Evolutionary conservation across 1,140 invertebrate genomes (phyloP).

Genomic region (Temnothorax longispinosus): DNA sequence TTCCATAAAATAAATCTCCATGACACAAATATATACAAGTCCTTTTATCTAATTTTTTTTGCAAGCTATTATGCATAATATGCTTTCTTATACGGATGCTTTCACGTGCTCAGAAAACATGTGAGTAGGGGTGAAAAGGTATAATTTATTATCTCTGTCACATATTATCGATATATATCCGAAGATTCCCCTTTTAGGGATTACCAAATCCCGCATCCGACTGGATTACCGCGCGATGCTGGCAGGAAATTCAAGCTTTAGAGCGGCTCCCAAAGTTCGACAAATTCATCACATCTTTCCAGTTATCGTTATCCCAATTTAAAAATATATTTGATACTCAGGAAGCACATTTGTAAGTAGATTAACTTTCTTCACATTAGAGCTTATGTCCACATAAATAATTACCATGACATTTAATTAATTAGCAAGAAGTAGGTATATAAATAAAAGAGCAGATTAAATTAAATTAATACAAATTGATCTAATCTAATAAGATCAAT

Average conservation of each 20-base stretch:
- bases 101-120: neutral
- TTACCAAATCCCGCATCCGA: slow-evolving; percentile 86
- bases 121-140: neutral
- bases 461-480: neutral
- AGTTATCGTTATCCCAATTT: slow-evolving; percentile 84
- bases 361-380: slow-evolving; percentile 30
- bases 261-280: slow-evolving; percentile 85
- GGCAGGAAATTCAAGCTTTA: slow-evolving; percentile 88
- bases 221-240: slow-evolving; percentile 88
- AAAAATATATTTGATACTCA: slow-evolving; percentile 86
- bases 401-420: neutral
- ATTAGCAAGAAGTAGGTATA: neutral
- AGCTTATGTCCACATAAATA: neutral
- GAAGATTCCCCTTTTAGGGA: slow-evolving; percentile 72
- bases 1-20: neutral
- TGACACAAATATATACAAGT: neutral
- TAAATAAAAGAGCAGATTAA: neutral
- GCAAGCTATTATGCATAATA: neutral
- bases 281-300: slow-evolving; percentile 85
- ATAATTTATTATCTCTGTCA: neutral
- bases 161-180: neutral
- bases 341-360: slow-evolving; percentile 84
- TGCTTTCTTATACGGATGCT: neutral
- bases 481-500: neutral
- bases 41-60: neutral